Evolutionary conservation across 2,797 vertebrate genomes (phyloP).

Genomic region (Lithobates sylvaticus): DNA sequence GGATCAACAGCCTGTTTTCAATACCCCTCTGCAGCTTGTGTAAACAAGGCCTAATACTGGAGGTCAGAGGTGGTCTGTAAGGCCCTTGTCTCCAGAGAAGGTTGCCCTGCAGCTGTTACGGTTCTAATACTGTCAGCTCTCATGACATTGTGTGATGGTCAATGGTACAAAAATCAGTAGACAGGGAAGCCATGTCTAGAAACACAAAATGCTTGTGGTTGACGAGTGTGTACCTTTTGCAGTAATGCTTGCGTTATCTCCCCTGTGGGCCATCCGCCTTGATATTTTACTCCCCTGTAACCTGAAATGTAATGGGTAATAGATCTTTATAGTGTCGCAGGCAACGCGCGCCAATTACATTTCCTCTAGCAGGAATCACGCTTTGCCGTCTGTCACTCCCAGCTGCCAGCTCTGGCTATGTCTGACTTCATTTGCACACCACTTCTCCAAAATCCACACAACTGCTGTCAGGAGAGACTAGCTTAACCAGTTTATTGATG

Average conservation of each 20-base stretch:
- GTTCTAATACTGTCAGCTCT: not conserved
- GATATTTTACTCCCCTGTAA: not conserved
- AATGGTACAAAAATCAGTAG: too few relatives aligned
- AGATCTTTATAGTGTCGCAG: slow-evolving; percentile 17
- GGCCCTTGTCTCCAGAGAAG: not conserved
- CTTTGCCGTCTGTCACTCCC: slow-evolving; percentile 1
- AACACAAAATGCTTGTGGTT: not conserved
- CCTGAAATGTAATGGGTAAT: slow-evolving; percentile 1
- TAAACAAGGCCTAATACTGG: too few relatives aligned
- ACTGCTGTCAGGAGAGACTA: slow-evolving; percentile 17
- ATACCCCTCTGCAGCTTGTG: too few relatives aligned
- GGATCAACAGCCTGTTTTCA: too few relatives aligned
- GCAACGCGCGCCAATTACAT: not conserved
- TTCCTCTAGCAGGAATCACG: slow-evolving; percentile 1
- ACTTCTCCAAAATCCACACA: slow-evolving; percentile 34
- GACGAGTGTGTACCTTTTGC: not conserved
- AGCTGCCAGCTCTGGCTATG: not conserved
- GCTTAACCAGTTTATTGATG: slow-evolving; percentile 20
- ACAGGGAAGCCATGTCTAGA: not conserved
- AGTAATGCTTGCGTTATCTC: not conserved
- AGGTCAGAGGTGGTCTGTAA: not conserved
- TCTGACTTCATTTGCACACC: slow-evolving; percentile 22
- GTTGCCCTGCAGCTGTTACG: not conserved
- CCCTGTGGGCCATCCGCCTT: not conserved
- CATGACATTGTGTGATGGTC: too few relatives aligned